Evolutionary conservation across 2,113 vertebrate species (phyloP).

Genomic region (Excalfactoria chinensis): DNA sequence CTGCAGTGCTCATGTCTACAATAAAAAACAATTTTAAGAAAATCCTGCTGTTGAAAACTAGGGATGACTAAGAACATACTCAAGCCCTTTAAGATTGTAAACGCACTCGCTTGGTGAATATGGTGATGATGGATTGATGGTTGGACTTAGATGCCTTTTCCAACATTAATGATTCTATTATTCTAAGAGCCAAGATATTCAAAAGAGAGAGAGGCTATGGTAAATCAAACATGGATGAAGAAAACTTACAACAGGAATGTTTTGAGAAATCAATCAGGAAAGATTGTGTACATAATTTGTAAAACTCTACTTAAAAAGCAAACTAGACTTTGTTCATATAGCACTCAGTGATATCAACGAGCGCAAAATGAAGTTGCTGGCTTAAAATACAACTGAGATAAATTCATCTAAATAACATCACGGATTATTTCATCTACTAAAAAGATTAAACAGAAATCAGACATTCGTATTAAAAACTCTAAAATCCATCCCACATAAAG

Average conservation of each 20-base stretch:
- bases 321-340: neutral
- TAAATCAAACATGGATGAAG: neutral
- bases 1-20: conserved; percentile 87
- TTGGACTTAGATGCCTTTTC: too few relatives aligned
- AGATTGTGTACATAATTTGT: neutral
- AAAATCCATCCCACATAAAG: neutral
- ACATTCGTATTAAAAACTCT: neutral
- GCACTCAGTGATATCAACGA: neutral
- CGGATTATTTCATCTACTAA: neutral
- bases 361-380: neutral
- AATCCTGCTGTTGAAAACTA: neutral
- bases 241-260: neutral
- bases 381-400: neutral
- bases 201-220: neutral
- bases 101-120: neutral
- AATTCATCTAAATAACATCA: neutral
- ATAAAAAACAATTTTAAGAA: neutral
- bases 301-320: conserved; percentile 17
- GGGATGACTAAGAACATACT: neutral
- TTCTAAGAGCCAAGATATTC: neutral
- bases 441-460: neutral
- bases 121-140: too few relatives aligned
- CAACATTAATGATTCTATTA: too few relatives aligned
- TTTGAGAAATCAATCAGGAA: neutral
- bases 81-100: neutral